Conservation (phyloP, 2,888 invertebrate genomes). For the Clostera curtula region DNA sequence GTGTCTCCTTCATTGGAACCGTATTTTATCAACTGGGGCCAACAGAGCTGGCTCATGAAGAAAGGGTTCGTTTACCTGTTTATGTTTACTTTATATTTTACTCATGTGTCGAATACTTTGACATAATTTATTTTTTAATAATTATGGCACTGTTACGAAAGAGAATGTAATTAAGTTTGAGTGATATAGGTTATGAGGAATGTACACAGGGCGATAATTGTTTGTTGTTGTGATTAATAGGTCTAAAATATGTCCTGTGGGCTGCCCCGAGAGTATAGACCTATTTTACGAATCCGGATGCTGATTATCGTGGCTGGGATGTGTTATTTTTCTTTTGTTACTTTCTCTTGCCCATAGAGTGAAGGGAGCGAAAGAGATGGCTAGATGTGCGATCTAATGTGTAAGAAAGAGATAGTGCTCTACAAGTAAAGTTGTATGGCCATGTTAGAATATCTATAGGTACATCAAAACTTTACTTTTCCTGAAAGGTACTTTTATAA, state of each 20-base stretch:
- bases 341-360: constrained; percentile 70
- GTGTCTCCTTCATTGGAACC: constrained; percentile 61
- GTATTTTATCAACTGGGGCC: constrained; percentile 63
- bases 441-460: constrained; percentile 31
- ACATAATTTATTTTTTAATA: constrained; percentile 33
- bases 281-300: constrained; percentile 30
- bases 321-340: constrained; percentile 70
- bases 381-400: constrained; percentile 20
- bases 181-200: constrained; percentile 49
- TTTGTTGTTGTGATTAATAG: constrained; percentile 31
- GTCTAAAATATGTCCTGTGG: constrained; percentile 13
- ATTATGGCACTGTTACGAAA: constrained; percentile 31
- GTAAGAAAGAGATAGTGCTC: constrained; percentile 50
- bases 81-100: constrained; percentile 49
- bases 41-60: constrained; percentile 72
- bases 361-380: constrained; percentile 63
- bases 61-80: constrained; percentile 72
- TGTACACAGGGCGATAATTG: constrained; percentile 26
- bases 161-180: constrained; percentile 24
- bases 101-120: constrained; percentile 25
- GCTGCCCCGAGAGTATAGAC: constrained; percentile 13
- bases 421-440: constrained; percentile 41
- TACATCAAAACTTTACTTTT: constrained; percentile 43
- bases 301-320: constrained; percentile 48
- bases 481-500: no score